Evolutionary conservation across 2,888 invertebrate species (phyloP).

Genomic region (Willowsia nigromaculata): DNA sequence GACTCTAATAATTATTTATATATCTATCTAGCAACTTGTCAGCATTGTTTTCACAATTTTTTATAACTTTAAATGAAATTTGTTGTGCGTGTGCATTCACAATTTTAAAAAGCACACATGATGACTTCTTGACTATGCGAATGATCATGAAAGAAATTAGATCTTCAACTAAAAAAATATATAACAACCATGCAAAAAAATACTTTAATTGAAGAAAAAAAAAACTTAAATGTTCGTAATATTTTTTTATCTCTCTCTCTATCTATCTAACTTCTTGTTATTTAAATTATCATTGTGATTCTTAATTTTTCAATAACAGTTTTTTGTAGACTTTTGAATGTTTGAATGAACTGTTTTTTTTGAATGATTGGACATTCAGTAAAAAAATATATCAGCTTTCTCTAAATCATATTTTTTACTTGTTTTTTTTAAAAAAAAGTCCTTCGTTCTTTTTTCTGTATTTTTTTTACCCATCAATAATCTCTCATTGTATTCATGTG

Average conservation of each 20-base stretch:
- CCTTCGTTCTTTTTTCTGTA: background rate
- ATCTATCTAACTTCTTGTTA: background rate
- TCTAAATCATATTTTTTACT: background rate
- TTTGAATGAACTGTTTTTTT: constrained; percentile 29
- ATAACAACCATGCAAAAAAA: too few species aligned
- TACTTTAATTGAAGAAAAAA: too few species aligned
- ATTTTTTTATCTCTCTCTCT: too few species aligned
- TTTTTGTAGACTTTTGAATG: constrained; percentile 31
- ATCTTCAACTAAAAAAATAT: too few species aligned
- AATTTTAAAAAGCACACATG: background rate
- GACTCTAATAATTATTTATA: too few species aligned
- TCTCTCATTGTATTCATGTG: background rate
- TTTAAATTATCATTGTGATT: background rate
- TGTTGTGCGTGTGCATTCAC: background rate
- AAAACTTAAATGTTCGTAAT: too few species aligned
- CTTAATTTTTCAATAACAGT: background rate
- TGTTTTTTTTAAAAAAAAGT: background rate
- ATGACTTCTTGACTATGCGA: background rate
- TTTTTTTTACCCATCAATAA: background rate
- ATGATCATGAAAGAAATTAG: background rate
- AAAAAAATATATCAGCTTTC: constrained; percentile 7
- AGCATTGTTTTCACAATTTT: constrained; percentile 29
- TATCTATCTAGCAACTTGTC: constrained; percentile 33
- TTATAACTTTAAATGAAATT: constrained; percentile 4
- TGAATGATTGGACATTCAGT: constrained; percentile 18